A percentile compares a stretch with the other conserved stretches of the same genome.
Conservation (phyloP, 2,797 vertebrate species). For the Enteromius thamalakanensis region DNA sequence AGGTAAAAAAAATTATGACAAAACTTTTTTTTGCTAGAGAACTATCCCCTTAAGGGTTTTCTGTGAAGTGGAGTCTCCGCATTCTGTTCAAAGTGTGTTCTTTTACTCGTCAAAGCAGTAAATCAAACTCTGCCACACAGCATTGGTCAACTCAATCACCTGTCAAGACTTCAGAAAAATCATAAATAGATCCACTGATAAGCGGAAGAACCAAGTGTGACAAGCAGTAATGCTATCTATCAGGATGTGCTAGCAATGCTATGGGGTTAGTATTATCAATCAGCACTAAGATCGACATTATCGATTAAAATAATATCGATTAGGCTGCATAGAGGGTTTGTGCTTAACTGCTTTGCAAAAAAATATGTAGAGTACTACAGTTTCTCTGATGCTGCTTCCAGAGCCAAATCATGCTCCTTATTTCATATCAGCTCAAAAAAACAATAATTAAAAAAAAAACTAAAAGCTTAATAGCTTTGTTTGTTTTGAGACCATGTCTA, state of each 20-base stretch:
- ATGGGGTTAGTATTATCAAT: not conserved
- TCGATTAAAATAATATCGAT: not conserved
- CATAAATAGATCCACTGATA: not conserved
- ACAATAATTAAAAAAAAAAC: not conserved
- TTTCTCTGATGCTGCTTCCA: conserved; percentile 11
- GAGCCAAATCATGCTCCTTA: not conserved
- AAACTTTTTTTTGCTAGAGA: not conserved
- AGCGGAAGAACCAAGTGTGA: not conserved
- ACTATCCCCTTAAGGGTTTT: not conserved
- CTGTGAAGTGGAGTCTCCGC: not conserved
- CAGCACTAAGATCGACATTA: not conserved
- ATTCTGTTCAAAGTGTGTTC: not conserved
- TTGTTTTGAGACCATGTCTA: not conserved
- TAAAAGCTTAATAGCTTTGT: conserved; percentile 11
- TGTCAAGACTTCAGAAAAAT: not conserved
- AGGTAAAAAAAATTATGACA: not conserved
- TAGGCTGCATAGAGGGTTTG: not conserved
- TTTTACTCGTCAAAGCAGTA: not conserved
- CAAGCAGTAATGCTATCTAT: not conserved
- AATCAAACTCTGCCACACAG: not conserved
- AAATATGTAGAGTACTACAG: not conserved
- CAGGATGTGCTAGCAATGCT: not conserved
- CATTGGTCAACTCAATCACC: not conserved
- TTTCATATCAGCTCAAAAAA: not conserved
- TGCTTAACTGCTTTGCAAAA: not conserved